Percentiles rank a stretch among this genome's conserved stretches.
These are phyloP conservation scores for Oconnorella tubifera DNA, from an alignment of 2,888 invertebrate genomes.

Conservation along the genomic window DNA sequence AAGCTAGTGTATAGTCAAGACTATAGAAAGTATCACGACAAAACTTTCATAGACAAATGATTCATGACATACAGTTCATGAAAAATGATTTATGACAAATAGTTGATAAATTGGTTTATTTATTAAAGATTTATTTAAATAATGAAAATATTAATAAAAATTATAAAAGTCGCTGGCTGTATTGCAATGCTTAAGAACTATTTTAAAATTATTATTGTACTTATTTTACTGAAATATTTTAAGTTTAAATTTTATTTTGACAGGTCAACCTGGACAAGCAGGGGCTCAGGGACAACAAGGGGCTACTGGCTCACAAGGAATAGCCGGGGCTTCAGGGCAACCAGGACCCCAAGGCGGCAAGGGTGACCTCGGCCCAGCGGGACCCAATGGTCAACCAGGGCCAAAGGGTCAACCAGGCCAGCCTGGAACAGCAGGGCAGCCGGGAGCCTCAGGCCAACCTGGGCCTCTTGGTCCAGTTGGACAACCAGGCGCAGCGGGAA, in stretches of 20 bases:
- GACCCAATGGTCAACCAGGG: constrained; percentile 20
- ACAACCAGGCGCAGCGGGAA: constrained; percentile 26
- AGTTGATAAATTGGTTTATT: too few relatives aligned
- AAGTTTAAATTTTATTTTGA: neutral
- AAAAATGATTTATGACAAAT: too few relatives aligned
- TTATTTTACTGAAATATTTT: neutral
- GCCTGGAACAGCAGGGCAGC: constrained; percentile 17
- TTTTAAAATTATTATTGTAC: neutral
- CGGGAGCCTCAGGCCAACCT: constrained; percentile 16
- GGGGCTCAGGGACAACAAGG: constrained; percentile 6
- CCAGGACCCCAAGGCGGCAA: constrained; percentile 9
- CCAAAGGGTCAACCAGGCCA: constrained; percentile 20
- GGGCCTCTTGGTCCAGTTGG: constrained; percentile 20
- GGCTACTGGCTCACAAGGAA: neutral
- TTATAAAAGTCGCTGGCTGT: too few relatives aligned
- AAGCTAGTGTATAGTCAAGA: too few relatives aligned
- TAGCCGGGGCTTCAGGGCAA: constrained; percentile 6
- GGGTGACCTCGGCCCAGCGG: constrained; percentile 14
- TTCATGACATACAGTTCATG: too few relatives aligned
- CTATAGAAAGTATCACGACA: too few relatives aligned
- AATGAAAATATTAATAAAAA: neutral
- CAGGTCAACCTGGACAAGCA: constrained; percentile 12
- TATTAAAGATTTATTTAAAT: neutral
- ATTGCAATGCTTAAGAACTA: too few relatives aligned
- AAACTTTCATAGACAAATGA: too few relatives aligned